Evolutionary conservation across 2,888 invertebrate genomes (phyloP).

Genomic region (Antitype chi): DNA sequence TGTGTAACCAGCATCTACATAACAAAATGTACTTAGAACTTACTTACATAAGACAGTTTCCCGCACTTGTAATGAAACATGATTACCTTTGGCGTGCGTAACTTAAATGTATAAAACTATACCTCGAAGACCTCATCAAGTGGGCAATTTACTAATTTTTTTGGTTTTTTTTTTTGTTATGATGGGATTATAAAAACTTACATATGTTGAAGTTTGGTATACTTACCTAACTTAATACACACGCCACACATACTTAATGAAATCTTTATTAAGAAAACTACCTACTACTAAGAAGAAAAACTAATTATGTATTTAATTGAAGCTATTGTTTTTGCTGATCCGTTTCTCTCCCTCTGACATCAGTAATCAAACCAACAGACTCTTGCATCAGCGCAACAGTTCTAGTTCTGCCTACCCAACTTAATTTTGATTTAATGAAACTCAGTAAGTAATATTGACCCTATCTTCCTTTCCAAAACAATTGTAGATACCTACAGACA

Average conservation of each 20-base stretch:
- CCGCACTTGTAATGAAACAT: slow-evolving; percentile 57
- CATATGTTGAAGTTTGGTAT: not conserved
- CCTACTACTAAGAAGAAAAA: not conserved
- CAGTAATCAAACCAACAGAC: not conserved
- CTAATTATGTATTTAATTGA: not conserved
- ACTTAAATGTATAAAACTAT: slow-evolving; percentile 25
- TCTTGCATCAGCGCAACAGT: not conserved
- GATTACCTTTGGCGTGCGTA: slow-evolving; percentile 41
- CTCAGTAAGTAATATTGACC: not conserved
- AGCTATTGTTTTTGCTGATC: not conserved
- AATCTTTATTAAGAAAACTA: not conserved
- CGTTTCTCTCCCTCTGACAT: not conserved
- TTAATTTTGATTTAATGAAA: not conserved
- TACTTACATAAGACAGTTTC: slow-evolving; percentile 56
- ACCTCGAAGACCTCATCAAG: slow-evolving; percentile 23
- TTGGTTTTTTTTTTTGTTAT: slow-evolving; percentile 14
- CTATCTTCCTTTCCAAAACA: not conserved
- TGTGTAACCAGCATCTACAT: slow-evolving; percentile 31
- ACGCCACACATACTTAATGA: not conserved
- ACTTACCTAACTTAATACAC: not conserved
- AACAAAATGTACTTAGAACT: slow-evolving; percentile 47
- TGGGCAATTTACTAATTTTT: slow-evolving; percentile 28
- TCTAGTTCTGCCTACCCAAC: not conserved
- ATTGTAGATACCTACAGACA: not conserved
- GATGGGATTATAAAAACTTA: slow-evolving; percentile 3